phyloP scores from a whole-genome alignment of 2,888 invertebrate species.

The Timema podura region DNA sequence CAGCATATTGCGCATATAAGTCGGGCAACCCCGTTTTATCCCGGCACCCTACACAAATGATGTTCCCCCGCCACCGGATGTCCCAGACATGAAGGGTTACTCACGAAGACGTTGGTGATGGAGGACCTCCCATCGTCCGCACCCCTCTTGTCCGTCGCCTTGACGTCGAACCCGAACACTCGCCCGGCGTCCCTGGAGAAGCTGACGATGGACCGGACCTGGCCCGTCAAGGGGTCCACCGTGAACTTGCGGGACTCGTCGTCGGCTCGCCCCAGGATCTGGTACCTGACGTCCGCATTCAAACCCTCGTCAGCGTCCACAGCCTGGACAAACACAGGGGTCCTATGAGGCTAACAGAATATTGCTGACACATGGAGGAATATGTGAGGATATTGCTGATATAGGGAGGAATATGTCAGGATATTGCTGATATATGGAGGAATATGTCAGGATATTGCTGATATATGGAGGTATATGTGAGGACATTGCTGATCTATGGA shows the following conservation, averaged over 20 bases:
- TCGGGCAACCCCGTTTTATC: no score
- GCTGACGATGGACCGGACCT: conserved; percentile 66
- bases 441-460: no score
- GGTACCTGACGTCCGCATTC: conserved; percentile 76
- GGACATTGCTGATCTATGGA: no score
- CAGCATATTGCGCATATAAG: no score
- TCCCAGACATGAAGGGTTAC: conserved; percentile 40
- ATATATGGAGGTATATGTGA: no score
- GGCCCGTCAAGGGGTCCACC: conserved; percentile 71
- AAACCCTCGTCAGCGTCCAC: conserved; percentile 68
- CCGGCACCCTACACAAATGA: no score
- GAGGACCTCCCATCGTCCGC: conserved; percentile 78
- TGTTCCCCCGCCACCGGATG: background rate
- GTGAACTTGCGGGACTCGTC: conserved; percentile 71
- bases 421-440: no score
- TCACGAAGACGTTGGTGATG: conserved; percentile 80
- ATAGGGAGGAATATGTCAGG: no score
- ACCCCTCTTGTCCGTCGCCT: conserved; percentile 77
- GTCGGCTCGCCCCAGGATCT: conserved; percentile 59
- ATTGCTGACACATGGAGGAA: no score
- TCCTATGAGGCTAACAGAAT: background rate
- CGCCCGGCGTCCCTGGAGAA: conserved; percentile 67
- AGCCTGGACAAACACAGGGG: conserved; percentile 50
- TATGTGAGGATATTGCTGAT: no score
- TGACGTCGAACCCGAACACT: conserved; percentile 82